Base-by-base conservation (phyloP, 2,888 invertebrate species). In the Erebia epiphron region DNA sequence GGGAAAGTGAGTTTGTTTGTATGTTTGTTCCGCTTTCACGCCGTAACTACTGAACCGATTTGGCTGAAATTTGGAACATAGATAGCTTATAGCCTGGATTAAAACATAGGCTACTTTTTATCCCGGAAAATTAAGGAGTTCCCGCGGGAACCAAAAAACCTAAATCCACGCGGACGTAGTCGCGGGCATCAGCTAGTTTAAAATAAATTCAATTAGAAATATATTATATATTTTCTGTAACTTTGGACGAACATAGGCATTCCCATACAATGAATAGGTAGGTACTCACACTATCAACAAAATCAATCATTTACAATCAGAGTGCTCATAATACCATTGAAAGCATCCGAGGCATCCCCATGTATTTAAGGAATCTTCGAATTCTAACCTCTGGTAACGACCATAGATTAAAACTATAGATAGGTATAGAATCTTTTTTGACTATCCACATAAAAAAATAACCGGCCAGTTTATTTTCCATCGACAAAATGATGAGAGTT, bases 401-500 rank as follows among this genome's bases (percentile, higher is more conserved):
- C 78, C 85, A 76, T 62, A 83, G 90, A 91, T 90, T 84, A 77
- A 78, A 74, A 60, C 43, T 67, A 13, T 35, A 71, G 79, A 88
- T 89, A 76, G 14, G 14, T 13, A 26, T 75, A 78, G 79, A 78
- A 82, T 83, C 85, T 85, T 82, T 85, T 72, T 72, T 70, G 57
- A 46, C 62, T 60, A 56, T 18, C 41, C 49, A 71, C 75, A 82
- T 82, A 86, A 90, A 89, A 89, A 86, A 86, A 83, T 86, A 86
- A 87, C 86, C 83, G 80, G 68, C 83, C 83, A 84, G 85, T 84
- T 85, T 88, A 85, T 73, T 85, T 84, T 86, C 82, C 84, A 86
- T 88, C 87, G 89, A 89, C 87, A 87, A 87, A 87, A 87, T 84
- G 80, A 88, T 89, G 87, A 83, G 84, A 81, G 84, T 72, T 74